These are phyloP conservation scores for Scaptomyza pallida DNA, from an alignment of 1,140 invertebrate species.

Conservation along the genomic window DNA sequence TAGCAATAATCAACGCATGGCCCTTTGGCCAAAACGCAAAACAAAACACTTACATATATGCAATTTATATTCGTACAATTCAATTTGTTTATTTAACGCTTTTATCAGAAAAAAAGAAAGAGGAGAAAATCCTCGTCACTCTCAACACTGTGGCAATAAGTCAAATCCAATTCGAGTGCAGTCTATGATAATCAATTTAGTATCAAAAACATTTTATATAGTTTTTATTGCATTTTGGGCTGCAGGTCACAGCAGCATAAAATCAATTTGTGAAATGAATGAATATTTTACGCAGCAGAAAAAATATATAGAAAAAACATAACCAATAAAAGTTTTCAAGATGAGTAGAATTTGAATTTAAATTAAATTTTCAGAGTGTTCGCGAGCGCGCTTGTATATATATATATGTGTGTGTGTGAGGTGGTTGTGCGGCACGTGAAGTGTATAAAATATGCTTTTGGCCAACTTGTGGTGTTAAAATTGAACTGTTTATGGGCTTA, in stretches of 20 bases:
- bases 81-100: neutral
- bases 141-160: neutral
- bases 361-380: conserved; percentile 21
- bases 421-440: neutral
- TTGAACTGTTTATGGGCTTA: conserved; percentile 28
- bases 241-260: conserved; percentile 23
- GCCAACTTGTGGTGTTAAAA: conserved; percentile 6
- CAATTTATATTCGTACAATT: too few relatives aligned
- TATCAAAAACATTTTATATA: conserved; percentile 25
- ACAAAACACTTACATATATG: neutral
- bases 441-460: conserved; percentile 6
- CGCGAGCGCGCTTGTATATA: too few relatives aligned
- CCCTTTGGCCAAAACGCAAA: too few relatives aligned
- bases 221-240: conserved; percentile 23
- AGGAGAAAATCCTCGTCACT: too few relatives aligned
- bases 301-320: too few relatives aligned
- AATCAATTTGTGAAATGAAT: conserved; percentile 29
- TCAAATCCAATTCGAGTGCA: conserved; percentile 2
- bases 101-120: neutral
- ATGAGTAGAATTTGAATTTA: conserved; percentile 7
- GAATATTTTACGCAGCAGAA: neutral
- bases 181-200: conserved; percentile 23
- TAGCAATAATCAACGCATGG: neutral
- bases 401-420: too few relatives aligned
- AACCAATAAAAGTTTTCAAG: neutral